Percentiles rank a stretch among this genome's conserved stretches.
Evolutionary conservation across 2,113 vertebrate species (phyloP).

Genomic region (Leucoraja erinaceus): DNA sequence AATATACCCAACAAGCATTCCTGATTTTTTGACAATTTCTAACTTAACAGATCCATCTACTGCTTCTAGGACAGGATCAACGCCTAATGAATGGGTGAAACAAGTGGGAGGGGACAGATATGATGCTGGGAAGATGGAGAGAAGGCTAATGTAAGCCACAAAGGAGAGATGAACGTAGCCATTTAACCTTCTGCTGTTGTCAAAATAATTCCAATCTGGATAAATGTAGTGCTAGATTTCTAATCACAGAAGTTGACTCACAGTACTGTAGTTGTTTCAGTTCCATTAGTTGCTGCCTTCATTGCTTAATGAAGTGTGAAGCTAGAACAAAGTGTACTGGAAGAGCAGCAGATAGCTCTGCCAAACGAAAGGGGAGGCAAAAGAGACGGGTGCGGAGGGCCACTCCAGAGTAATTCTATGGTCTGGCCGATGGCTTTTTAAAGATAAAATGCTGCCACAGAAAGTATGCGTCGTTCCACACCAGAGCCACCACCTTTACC

Average conservation of each 20-base stretch:
- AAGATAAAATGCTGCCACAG: neutral
- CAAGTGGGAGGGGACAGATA: neutral
- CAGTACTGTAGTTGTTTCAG: neutral
- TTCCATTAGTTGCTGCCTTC: neutral
- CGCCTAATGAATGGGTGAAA: neutral
- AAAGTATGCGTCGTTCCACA: neutral
- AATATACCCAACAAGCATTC: neutral
- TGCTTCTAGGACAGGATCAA: neutral
- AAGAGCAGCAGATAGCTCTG: neutral
- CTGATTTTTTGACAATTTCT: neutral
- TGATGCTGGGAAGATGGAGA: neutral
- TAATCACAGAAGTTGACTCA: neutral
- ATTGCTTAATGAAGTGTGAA: constrained; percentile 4
- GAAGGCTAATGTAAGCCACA: neutral
- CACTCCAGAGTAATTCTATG: neutral
- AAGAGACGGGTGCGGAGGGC: neutral
- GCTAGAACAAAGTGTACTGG: constrained; percentile 7
- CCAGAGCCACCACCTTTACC: neutral
- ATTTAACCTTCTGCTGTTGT: neutral
- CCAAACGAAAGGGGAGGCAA: neutral
- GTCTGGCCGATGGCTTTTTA: neutral
- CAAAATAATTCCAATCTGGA: neutral
- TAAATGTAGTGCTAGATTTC: neutral
- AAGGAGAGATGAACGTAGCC: neutral
- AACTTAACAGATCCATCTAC: neutral